Percentiles rank a stretch among this genome's conserved stretches.
phyloP scores from a whole-genome alignment of 2,888 invertebrate genomes.

The Troglohyphantes excavatus region DNA sequence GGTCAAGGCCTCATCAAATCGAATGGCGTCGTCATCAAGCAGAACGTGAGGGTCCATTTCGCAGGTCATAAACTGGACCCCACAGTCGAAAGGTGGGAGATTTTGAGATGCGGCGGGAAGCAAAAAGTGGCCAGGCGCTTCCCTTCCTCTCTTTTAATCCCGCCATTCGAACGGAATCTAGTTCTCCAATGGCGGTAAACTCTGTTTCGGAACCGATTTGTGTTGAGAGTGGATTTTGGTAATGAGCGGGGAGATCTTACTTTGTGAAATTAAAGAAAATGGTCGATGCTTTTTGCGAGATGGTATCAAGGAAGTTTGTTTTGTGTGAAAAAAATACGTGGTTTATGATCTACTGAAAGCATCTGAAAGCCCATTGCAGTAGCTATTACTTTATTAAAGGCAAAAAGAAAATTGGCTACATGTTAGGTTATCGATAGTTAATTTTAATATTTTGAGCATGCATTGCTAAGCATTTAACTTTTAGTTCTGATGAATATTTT shows the following conservation, averaged over 20 bases:
- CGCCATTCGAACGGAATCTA: neutral
- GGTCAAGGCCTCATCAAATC: conserved; percentile 67
- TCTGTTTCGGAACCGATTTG: conserved; percentile 19
- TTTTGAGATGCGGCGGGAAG: conserved; percentile 3
- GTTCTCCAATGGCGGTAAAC: neutral
- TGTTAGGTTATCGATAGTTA: too few relatives aligned
- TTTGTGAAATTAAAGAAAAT: conserved; percentile 39
- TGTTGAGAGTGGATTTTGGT: conserved; percentile 21
- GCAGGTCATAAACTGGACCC: conserved; percentile 52
- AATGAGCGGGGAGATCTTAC: conserved; percentile 35
- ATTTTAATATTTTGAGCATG: too few relatives aligned
- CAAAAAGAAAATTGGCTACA: too few relatives aligned
- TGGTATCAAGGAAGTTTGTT: too few relatives aligned
- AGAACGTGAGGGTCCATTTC: conserved; percentile 68
- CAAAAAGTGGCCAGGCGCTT: conserved; percentile 28
- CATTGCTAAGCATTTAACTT: too few relatives aligned
- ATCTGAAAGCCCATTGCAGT: too few relatives aligned
- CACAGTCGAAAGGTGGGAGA: conserved; percentile 15
- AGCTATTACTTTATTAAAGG: too few relatives aligned
- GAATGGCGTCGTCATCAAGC: conserved; percentile 64
- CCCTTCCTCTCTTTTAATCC: conserved; percentile 57
- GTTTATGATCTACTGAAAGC: too few relatives aligned
- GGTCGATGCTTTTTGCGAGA: neutral
- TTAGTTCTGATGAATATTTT: too few relatives aligned
- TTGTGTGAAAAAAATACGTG: too few relatives aligned